Conservation (phyloP, 2,888 invertebrate genomes). For the Artemia sp. region DNA sequence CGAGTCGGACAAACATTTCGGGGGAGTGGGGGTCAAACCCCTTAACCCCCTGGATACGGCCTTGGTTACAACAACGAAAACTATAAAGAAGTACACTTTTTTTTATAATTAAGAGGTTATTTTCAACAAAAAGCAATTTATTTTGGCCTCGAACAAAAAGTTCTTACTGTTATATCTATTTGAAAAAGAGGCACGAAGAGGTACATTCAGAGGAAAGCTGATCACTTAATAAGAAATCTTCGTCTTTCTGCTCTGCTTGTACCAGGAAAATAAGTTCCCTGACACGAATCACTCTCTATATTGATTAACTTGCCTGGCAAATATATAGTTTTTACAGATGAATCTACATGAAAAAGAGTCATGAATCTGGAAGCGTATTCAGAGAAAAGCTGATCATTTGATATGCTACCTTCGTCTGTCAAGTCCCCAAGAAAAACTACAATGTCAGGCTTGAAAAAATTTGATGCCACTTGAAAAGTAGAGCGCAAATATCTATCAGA, state of each 20-base stretch:
- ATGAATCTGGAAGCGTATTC: conserved; percentile 56
- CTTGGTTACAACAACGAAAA: too few relatives aligned
- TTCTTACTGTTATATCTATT: neutral
- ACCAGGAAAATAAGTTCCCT: neutral
- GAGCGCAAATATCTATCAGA: conserved; percentile 44
- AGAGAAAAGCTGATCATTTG: conserved; percentile 50
- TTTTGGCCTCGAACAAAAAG: too few relatives aligned
- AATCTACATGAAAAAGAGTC: conserved; percentile 40
- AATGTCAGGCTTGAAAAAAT: conserved; percentile 58
- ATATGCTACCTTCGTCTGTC: conserved; percentile 79
- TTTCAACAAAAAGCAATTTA: too few relatives aligned
- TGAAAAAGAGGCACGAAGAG: neutral
- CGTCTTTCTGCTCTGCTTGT: neutral
- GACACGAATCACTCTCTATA: neutral
- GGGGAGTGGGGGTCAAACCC: too few relatives aligned
- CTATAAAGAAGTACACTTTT: too few relatives aligned
- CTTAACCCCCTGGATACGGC: too few relatives aligned
- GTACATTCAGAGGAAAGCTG: neutral
- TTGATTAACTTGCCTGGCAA: neutral
- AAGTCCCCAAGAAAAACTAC: conserved; percentile 82
- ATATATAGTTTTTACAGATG: conserved; percentile 20
- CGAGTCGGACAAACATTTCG: too few relatives aligned
- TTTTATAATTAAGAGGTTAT: too few relatives aligned
- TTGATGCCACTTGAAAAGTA: conserved; percentile 54
- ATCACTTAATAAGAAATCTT: neutral